A percentile compares a stretch with the other conserved stretches of the same genome.
Evolutionary conservation across 2,888 invertebrate genomes (phyloP).

Genomic region (Drosophila austrosaltans): DNA sequence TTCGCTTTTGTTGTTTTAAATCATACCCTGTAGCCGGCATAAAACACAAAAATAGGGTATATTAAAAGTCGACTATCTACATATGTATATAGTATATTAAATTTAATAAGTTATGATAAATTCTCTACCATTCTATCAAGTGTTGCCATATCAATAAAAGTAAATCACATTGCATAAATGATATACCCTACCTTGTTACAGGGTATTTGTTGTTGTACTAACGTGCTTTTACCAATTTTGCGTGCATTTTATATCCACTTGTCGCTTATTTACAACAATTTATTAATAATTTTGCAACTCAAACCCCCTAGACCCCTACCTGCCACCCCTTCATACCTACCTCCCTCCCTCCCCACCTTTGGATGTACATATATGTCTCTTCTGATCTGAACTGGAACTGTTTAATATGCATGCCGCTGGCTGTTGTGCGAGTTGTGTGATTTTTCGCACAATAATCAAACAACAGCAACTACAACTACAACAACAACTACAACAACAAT

Average conservation of each 20-base stretch:
- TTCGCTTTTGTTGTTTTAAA: constrained; percentile 27
- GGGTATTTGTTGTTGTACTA: not conserved
- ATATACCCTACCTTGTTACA: not conserved
- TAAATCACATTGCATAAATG: no score
- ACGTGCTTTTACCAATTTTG: constrained; percentile 33
- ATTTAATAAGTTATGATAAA: no score
- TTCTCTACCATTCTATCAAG: no score
- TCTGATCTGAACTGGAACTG: constrained; percentile 21
- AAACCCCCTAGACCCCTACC: not conserved
- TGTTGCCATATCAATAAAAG: no score
- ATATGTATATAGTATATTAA: no score
- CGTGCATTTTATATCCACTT: constrained; percentile 48
- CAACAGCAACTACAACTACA: constrained; percentile 48
- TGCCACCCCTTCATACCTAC: no score
- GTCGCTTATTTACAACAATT: constrained; percentile 70
- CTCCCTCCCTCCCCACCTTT: not conserved
- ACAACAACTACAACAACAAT: constrained; percentile 33
- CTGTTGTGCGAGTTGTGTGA: constrained; percentile 64
- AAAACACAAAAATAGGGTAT: not conserved
- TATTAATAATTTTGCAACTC: constrained; percentile 58
- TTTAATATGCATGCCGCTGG: constrained; percentile 70
- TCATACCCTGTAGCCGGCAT: not conserved
- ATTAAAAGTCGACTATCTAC: not conserved
- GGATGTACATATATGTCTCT: not conserved
- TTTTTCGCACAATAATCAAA: constrained; percentile 76